Base-by-base conservation (phyloP, 2,797 vertebrate species). In the Acanthurus lineatus region DNA sequence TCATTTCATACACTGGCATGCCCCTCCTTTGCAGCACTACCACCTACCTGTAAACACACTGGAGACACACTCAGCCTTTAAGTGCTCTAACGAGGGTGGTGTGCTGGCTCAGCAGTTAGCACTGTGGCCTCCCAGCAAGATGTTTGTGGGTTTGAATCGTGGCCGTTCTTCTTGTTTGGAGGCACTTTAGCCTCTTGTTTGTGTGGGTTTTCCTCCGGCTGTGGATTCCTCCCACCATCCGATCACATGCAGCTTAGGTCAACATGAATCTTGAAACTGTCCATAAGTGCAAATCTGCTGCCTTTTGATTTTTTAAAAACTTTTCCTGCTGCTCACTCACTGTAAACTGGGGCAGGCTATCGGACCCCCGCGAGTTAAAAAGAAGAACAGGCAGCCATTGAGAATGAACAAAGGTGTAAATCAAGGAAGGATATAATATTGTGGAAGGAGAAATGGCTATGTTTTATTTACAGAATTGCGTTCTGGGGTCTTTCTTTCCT, bases 121-220 rank as follows among this genome's bases (percentile, higher is more conserved):
- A 19, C 57, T 20, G 65, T 20, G 62, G 53, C 62, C 54, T 78
- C 69, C 35, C 73, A 80, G 71, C 61, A 22, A 68, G 70, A 72
- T 68, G 72, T 67, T 81, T 83, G 76, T 58, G 58, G 47, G 58
- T 79, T 81, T 79, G 67, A 79, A 47, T 84, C 42, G 20, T 72
- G 69, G 52, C 73, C 32, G 1, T 66, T 47, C 62, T 52, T 69
- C 52, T 54, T 45, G 19, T 82, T 80, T 48, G 51, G 42, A 81
- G 49, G 61, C 80, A 9, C 19, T 17, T 73, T 81, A 35, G 35
- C 72, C 73, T 81, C 59, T 17, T 69, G 78, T 79, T 83, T 75
- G 65, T 70, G 77, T 79, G 73, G 75, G 73, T 73, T 79, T 35
- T 64, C 20, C 14, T 70, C 49, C 20, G 6, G 56, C 60, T 73